Percentiles rank a stretch among this genome's conserved stretches.
phyloP scores from a whole-genome alignment of 2,888 invertebrate genomes.

The Miltochrista miniata region DNA sequence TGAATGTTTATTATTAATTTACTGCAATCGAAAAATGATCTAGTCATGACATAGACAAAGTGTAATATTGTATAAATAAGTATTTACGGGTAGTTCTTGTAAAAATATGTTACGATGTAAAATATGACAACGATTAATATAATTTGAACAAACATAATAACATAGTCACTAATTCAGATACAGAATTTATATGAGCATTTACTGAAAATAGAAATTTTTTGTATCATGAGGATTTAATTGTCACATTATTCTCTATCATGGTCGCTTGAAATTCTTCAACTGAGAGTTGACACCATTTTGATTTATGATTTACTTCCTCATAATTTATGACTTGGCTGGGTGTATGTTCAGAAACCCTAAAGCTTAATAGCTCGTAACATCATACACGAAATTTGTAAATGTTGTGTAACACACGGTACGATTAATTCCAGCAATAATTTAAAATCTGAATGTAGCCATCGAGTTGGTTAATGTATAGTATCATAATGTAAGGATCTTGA shows the following conservation, averaged over 20 bases:
- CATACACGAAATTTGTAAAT: slow-evolving; percentile 44
- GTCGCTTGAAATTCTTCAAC: neutral
- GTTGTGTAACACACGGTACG: slow-evolving; percentile 38
- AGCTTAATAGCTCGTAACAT: slow-evolving; percentile 16
- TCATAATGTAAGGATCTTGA: slow-evolving; percentile 28
- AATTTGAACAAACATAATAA: slow-evolving; percentile 36
- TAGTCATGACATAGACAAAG: slow-evolving; percentile 32
- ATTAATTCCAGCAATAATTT: slow-evolving; percentile 46
- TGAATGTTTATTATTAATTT: slow-evolving; percentile 44
- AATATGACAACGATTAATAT: slow-evolving; percentile 63
- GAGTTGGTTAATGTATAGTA: slow-evolving; percentile 29
- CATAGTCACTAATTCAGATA: slow-evolving; percentile 36
- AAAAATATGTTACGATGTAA: slow-evolving; percentile 50
- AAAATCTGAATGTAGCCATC: slow-evolving; percentile 40
- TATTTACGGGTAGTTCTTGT: slow-evolving; percentile 39
- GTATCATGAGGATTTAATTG: slow-evolving; percentile 12
- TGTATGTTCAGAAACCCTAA: neutral
- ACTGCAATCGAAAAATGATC: slow-evolving; percentile 31
- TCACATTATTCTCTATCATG: neutral
- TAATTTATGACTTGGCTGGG: neutral
- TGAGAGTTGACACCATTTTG: too few species aligned
- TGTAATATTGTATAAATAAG: slow-evolving; percentile 37
- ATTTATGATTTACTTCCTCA: too few species aligned
- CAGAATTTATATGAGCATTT: slow-evolving; percentile 54
- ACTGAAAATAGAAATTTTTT: slow-evolving; percentile 25